A percentile compares a stretch with the other conserved stretches of the same genome.
phyloP scores from a whole-genome alignment of 2,888 invertebrate species.

The Netelia fuscicornis region DNA sequence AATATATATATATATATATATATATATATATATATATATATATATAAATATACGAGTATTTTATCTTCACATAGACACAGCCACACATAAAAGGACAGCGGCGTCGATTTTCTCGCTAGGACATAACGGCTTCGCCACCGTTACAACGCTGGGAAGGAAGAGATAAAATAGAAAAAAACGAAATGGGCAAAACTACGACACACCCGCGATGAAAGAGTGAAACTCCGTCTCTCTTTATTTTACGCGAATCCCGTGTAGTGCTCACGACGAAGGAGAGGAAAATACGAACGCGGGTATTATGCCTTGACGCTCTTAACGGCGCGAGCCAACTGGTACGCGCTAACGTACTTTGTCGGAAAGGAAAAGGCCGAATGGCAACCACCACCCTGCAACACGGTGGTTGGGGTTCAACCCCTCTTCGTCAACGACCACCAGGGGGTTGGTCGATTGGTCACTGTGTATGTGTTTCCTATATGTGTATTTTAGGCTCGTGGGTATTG shows the following conservation, averaged over 20 bases:
- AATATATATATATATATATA: too few relatives aligned
- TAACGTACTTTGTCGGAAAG: slow-evolving; percentile 76
- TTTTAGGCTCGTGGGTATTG: neutral
- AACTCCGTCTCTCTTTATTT: neutral
- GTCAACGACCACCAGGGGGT: slow-evolving; percentile 63
- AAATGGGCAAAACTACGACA: slow-evolving; percentile 26
- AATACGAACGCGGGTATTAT: slow-evolving; percentile 31
- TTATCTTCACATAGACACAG: neutral
- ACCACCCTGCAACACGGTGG: slow-evolving; percentile 64
- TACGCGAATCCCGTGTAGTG: slow-evolving; percentile 60
- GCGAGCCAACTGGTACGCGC: slow-evolving; percentile 73
- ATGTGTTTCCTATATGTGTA: slow-evolving; percentile 1
- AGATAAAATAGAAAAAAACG: slow-evolving; percentile 9
- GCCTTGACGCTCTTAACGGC: slow-evolving; percentile 57
- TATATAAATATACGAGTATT: slow-evolving; percentile 1
- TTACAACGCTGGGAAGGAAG: neutral
- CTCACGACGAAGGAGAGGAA: slow-evolving; percentile 28
- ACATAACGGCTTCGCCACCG: slow-evolving; percentile 33
- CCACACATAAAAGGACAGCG: neutral
- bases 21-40: slow-evolving; percentile 23
- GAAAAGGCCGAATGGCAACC: slow-evolving; percentile 66
- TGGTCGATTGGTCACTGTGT: slow-evolving; percentile 74
- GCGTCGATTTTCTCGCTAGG: slow-evolving; percentile 34
- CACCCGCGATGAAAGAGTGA: slow-evolving; percentile 17
- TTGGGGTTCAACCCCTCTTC: slow-evolving; percentile 69